A percentile compares a stretch with the other conserved stretches of the same genome.
Evolutionary conservation across 2,797 vertebrate species (phyloP).

Genomic region (Sebastes kiyomatsui): DNA sequence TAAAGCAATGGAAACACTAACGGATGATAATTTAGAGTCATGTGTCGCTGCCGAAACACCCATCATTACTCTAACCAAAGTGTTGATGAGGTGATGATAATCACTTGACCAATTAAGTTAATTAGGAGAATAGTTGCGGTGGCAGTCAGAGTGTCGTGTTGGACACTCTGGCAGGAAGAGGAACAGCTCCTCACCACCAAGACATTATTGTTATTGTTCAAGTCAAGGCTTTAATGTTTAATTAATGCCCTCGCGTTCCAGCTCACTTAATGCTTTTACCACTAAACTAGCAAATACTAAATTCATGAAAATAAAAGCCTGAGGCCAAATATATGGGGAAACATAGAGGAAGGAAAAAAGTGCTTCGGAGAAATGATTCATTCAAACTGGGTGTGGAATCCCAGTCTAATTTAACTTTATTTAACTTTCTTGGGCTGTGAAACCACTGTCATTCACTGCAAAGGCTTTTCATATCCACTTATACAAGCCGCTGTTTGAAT

Average conservation of each 20-base stretch:
- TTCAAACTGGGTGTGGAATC: conserved; percentile 36
- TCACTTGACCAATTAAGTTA: conserved; percentile 60
- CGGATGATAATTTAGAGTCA: conserved; percentile 23
- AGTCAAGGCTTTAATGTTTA: conserved; percentile 46
- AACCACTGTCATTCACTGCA: conserved; percentile 59
- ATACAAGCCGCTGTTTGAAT: conserved; percentile 64
- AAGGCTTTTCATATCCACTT: conserved; percentile 63
- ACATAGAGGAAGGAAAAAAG: not conserved
- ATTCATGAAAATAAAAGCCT: conserved; percentile 44
- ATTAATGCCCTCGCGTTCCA: conserved; percentile 43
- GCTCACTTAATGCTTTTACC: conserved; percentile 26
- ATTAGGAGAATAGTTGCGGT: conserved; percentile 35
- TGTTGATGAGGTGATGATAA: conserved; percentile 44
- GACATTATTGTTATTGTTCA: conserved; percentile 27
- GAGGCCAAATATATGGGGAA: conserved; percentile 25
- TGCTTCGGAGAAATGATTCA: conserved; percentile 12
- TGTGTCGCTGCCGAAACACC: conserved; percentile 30
- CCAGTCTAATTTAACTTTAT: conserved; percentile 47
- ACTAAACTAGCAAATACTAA: conserved; percentile 41
- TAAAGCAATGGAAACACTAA: conserved; percentile 8
- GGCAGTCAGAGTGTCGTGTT: not conserved
- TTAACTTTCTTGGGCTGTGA: conserved; percentile 34
- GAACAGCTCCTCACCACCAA: not conserved
- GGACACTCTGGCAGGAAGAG: not conserved
- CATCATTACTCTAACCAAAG: conserved; percentile 37